Evolutionary conservation across 2,797 vertebrate species (phyloP).

Genomic region (Danio albolineatus): DNA sequence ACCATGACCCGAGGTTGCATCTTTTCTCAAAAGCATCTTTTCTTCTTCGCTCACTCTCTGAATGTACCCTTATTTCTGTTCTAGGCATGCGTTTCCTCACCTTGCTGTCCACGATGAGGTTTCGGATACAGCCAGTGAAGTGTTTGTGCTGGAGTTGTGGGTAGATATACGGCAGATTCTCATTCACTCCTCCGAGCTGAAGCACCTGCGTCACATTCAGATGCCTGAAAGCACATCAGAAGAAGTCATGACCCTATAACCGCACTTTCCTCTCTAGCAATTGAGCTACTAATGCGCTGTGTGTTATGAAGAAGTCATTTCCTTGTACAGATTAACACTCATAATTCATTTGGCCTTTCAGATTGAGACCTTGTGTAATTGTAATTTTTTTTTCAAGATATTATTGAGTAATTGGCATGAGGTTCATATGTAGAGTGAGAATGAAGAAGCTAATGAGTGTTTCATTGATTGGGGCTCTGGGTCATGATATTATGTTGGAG

Average conservation of each 20-base stretch:
- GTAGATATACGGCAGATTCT: constrained; percentile 85
- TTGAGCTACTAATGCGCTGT: constrained; percentile 29
- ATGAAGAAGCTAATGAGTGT: background rate
- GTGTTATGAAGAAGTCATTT: constrained; percentile 23
- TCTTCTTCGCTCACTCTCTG: too few relatives aligned
- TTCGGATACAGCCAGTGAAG: constrained; percentile 89
- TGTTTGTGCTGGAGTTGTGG: constrained; percentile 86
- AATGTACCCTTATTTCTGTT: too few relatives aligned
- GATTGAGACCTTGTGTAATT: constrained; percentile 44
- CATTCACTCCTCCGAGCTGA: constrained; percentile 89
- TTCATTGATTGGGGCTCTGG: constrained; percentile 6
- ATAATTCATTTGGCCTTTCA: constrained; percentile 50
- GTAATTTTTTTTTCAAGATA: constrained; percentile 45
- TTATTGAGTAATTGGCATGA: constrained; percentile 41
- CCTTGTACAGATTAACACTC: constrained; percentile 25
- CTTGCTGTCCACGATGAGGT: constrained; percentile 89
- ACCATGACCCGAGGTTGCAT: too few relatives aligned
- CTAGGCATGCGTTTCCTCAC: constrained; percentile 66
- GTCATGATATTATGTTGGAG: background rate
- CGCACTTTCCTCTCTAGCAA: background rate
- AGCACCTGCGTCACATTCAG: constrained; percentile 86
- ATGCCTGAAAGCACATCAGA: constrained; percentile 73
- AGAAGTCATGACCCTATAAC: background rate
- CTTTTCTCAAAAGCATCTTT: too few relatives aligned
- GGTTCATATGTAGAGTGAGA: constrained; percentile 42